These are phyloP conservation scores for Lipotes vexillifer DNA, from an alignment of 2,113 vertebrate genomes.

Conservation along the genomic window DNA sequence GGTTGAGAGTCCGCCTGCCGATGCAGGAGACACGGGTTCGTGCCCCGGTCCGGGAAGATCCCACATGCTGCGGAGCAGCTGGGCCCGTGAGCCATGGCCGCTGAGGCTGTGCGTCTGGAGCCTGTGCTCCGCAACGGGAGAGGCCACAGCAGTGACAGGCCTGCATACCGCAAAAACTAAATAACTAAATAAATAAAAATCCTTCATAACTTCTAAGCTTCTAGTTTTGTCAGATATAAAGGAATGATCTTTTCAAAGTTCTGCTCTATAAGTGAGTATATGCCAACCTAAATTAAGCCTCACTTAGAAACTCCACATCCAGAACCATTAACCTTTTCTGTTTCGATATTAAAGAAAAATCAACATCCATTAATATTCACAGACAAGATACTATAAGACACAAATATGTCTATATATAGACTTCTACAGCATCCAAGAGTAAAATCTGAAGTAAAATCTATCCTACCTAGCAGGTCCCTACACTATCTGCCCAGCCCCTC, in stretches of 20 bases:
- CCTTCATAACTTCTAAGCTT: neutral
- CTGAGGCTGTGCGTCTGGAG: no score
- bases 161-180: no score
- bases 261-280: neutral
- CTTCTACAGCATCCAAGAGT: neutral
- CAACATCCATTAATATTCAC: neutral
- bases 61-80: no score
- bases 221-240: neutral
- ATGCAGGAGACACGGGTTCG: no score
- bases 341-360: slow-evolving; percentile 5
- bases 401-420: neutral
- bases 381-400: neutral
- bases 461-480: neutral
- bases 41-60: no score
- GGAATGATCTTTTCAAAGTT: neutral
- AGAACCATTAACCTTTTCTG: neutral
- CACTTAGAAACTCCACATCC: neutral
- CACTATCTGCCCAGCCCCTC: neutral
- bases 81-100: no score
- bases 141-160: no score
- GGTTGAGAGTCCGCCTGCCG: no score
- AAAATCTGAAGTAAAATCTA: neutral
- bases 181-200: neutral
- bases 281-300: neutral
- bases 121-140: no score